Conservation (phyloP, 2,113 vertebrate species). For the Mustelus asterias region DNA sequence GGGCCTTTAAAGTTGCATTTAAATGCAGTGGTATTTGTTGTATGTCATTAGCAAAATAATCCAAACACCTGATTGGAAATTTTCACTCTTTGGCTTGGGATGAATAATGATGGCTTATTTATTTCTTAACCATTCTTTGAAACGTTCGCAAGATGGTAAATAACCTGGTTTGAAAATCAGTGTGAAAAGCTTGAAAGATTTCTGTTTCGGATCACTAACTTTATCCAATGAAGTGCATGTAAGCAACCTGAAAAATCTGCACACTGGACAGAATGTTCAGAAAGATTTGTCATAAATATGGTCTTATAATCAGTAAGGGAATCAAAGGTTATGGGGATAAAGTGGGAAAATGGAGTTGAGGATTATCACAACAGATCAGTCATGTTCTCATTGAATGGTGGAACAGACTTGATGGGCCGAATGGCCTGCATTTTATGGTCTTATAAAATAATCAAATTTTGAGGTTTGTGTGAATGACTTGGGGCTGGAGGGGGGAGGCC, state of each 20-base stretch:
- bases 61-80: neutral
- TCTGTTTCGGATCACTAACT: neutral
- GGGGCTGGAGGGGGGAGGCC: neutral
- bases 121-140: neutral
- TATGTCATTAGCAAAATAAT: neutral
- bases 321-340: too few species aligned
- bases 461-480: neutral
- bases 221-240: neutral
- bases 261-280: neutral
- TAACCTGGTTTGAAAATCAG: neutral
- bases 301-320: too few species aligned
- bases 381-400: too few species aligned
- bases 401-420: too few species aligned
- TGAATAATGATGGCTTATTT: neutral
- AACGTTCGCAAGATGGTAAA: neutral
- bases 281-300: neutral
- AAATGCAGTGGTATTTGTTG: neutral
- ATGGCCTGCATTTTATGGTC: too few species aligned
- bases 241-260: neutral
- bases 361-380: too few species aligned
- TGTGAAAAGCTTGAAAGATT: neutral
- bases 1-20: neutral
- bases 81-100: neutral
- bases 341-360: too few species aligned
- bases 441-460: neutral